Evolutionary conservation across 1,140 invertebrate species (phyloP), one percentile per base, ranked within the genome.

Genomic region (Goniozus legneri): DNA sequence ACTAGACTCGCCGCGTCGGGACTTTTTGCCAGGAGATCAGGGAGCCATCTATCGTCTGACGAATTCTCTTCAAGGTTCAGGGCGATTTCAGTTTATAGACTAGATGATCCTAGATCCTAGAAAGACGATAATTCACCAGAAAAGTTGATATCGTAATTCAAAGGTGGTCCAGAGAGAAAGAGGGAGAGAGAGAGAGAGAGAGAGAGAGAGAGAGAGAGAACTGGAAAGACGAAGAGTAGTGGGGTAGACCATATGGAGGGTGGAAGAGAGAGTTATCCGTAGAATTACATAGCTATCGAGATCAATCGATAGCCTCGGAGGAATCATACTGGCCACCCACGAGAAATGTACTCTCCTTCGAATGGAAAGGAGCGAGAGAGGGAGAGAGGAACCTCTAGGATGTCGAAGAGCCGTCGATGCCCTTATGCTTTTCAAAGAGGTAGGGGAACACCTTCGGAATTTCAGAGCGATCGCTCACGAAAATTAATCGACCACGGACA

Each of bases 301-400:
- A 73, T 71, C 63, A 58, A 53, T 47, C 60, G 67, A 69, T 69
- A 69, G 62, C 59, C 51, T 43, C 46, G 48, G 59, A 71, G 67
- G 71, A 73, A 73, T 73, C 71, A 74, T 75, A 69, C 66, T 56
- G 71, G 60, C 72, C 72, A 75, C 72, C 72, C 72, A 75, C 72
- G 70, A 57, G 24, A n/a, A n/a, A n/a, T n/a, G n/a, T n/a, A n/a
- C n/a, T n/a, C n/a, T n/a, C n/a, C n/a, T n/a, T n/a, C 41, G n/a
- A 30, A 37, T 3, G 15, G 19, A n/a, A 2, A 8, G 13, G 2
- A 12, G 30, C n/a, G 33, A 14, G 12, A n/a, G 36, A 8, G n/a
- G 13, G 31, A 35, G 32, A 41, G 27, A 22, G 19, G 20, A 12
- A 13, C 36, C 15, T 39, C n/a, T n/a, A n/a, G n/a, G n/a, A n/a